These are phyloP conservation scores for Tupiocoris notatus DNA, from an alignment of 2,888 invertebrate genomes.

Conservation along the genomic window DNA sequence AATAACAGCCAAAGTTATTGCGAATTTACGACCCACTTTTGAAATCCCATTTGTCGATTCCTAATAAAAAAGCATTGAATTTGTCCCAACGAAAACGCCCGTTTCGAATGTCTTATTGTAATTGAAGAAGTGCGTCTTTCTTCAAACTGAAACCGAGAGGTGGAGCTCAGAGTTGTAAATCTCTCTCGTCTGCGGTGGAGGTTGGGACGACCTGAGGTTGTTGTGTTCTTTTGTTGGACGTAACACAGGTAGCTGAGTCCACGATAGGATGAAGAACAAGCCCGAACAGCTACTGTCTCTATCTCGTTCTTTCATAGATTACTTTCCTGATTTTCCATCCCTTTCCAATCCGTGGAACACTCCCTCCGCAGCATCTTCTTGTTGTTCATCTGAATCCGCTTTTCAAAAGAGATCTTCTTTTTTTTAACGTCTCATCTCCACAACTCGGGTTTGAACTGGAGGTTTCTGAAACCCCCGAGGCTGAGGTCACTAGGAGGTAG, in stretches of 20 bases:
- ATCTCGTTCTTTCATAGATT: not conserved
- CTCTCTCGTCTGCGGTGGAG: not conserved
- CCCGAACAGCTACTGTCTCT: not conserved
- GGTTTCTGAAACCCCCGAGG: not conserved
- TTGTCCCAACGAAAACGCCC: too few relatives aligned
- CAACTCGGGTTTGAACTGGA: not conserved
- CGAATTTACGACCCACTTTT: too few relatives aligned
- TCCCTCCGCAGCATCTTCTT: not conserved
- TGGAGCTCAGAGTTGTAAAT: not conserved
- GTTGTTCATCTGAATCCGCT: not conserved
- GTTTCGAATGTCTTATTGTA: too few relatives aligned
- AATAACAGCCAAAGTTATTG: too few relatives aligned
- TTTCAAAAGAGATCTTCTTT: not conserved
- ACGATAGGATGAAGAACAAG: not conserved
- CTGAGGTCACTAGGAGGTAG: too few relatives aligned
- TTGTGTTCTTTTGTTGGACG: slow-evolving; percentile 15
- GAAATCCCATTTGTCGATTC: too few relatives aligned
- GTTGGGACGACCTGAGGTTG: not conserved
- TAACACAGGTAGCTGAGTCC: slow-evolving; percentile 35
- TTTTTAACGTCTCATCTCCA: not conserved
- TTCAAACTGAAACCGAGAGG: not conserved
- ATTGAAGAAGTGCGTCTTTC: not conserved
- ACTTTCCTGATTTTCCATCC: not conserved
- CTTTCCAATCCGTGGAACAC: not conserved
- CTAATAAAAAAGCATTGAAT: too few relatives aligned